Base-by-base conservation (phyloP, 2,888 invertebrate genomes). In the Muscina levida region DNA sequence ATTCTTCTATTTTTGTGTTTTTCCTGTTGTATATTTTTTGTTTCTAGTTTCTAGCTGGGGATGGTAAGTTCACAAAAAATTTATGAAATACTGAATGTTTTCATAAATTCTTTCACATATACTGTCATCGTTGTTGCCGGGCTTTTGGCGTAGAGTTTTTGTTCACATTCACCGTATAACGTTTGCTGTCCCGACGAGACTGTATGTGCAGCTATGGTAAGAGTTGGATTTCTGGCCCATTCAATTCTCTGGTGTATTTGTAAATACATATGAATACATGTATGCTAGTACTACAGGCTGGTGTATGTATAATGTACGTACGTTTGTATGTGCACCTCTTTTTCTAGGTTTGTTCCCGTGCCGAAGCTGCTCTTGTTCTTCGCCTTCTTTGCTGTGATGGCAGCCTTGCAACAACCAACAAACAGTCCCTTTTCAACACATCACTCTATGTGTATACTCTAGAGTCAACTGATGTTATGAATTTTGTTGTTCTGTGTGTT, bases 21-120 rank as follows among this genome's bases (percentile, higher is more conserved):
- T 19, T 44, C 22, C 31, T 1, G 31, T 53, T 51, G 44, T 75
- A 24, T 31, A 31, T 31, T 31, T 31, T 31, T 31, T 31, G 3
- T 31, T 8, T 31, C 4, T 8, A 31, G 31, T 31, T 31, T 31
- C n/a, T n/a, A n/a, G n/a, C n/a, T n/a, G n/a, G n/a, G n/a, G n/a
- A n/a, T n/a, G n/a, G n/a, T n/a, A n/a, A n/a, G n/a, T n/a, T 59
- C 31, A 31, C 71, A 57, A 59, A 13, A 5, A 46, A 46, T 65
- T 72, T 71, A 56, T 53, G 15, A 72, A 77, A 77, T 68, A 56
- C 66, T 72, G 24, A 67, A 71, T 68, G 24, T 72, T 68, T 77
- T 62, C 42, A 67, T 62, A 67, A 53, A 56, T 51, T 24, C 31
- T 17, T 76, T 74, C 70, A 24, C 65, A 48, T 72, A 42, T 65